Base-by-base conservation (phyloP, 2,113 vertebrate genomes). In the Hystrix brachyura region DNA sequence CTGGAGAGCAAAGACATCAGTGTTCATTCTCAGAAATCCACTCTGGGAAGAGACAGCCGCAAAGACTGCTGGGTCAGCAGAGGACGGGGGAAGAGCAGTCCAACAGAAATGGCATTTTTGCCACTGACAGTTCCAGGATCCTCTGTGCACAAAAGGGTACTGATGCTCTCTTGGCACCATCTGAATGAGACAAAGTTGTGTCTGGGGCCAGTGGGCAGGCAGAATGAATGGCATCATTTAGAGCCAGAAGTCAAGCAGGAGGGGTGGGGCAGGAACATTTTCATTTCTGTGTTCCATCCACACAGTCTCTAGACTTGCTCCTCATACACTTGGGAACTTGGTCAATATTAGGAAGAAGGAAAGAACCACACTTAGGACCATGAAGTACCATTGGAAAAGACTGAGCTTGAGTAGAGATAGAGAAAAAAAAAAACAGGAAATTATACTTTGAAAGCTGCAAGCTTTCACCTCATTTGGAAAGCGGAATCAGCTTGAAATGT, bases 121-220 rank as follows among this genome's bases (percentile, higher is more conserved):
- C 57, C 88, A 72, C 97, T 11, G 67, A 94, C 15, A 64, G 27
- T 19, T 85, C 53, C 95, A 83, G 94, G 95, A 38, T 93, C 46
- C 5, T 96, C 96, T 91, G 38, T 83, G 23, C 71, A 92, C 94
- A 96, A 86, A 85, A 57, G 94, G 46, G 94, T 94, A 94, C 69
- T 98, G 89, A 97, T 67, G 67, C 7, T 12, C 0, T 46, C 48
- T 60, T 71, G 78, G 94, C 93, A 4, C 3, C 72, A 79, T 90
- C 34, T 92, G 78, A 97, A 96, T 92, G 94, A 97, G 43, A 95
- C 6, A 87, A 97, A 97, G 65, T 74, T 14, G 62, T 86, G 46
- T 82, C 21, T 87, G 86, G 83, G 79, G 57, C 6, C 94, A 84
- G 76, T 64, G 55, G 86, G 86, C n/a, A 0, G 83, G 62, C 12